Conservation (phyloP, 2,797 vertebrate genomes). For the Melanotaenia parkinsoni region DNA sequence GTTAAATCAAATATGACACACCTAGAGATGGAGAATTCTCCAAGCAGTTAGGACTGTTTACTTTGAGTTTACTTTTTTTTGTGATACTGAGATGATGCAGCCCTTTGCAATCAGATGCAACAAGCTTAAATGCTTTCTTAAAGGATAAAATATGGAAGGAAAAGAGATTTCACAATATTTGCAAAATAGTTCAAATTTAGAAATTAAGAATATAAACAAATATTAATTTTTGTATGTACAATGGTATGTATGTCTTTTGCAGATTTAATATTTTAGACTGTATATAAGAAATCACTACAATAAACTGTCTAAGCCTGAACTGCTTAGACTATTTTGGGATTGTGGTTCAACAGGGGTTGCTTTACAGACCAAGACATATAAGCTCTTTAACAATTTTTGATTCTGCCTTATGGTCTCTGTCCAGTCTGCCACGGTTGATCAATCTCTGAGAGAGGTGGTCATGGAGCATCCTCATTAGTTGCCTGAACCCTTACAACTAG, state of each 20-base stretch:
- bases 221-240: neutral
- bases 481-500: neutral
- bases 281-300: neutral
- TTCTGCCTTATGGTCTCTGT: neutral
- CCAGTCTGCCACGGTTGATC: neutral
- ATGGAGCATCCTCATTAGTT: neutral
- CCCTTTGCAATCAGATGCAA: conserved; percentile 6
- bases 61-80: conserved; percentile 3
- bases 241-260: neutral
- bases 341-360: neutral
- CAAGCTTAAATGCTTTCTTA: conserved; percentile 32
- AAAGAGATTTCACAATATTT: neutral
- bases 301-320: neutral
- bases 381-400: neutral
- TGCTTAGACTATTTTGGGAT: neutral
- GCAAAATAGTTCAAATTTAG: no score
- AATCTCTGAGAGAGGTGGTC: neutral
- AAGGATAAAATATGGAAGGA: conserved; percentile 32
- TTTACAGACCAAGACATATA: neutral
- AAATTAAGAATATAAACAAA: no score
- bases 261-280: neutral
- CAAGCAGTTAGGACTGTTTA: neutral
- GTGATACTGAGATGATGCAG: conserved; percentile 13
- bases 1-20: neutral
- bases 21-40: conserved; percentile 1